A percentile compares a stretch with the other conserved stretches of the same genome.
Conservation (phyloP, 2,797 vertebrate genomes). For the Anisognathus igniventris region DNA sequence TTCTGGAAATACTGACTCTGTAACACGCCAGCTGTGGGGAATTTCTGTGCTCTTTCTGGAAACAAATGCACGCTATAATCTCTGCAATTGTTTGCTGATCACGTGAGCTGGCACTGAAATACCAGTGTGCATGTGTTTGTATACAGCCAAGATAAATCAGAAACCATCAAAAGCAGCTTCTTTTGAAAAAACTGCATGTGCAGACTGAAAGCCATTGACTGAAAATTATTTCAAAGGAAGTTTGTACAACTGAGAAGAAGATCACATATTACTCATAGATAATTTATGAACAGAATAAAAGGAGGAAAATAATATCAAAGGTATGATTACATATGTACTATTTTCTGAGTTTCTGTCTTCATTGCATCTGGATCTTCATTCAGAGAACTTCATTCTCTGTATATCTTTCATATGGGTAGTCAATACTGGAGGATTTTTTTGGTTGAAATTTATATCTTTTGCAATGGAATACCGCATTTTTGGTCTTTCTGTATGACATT, state of each 20-base stretch:
- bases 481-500: not conserved
- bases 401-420: not conserved
- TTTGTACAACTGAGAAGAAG: not conserved
- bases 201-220: not conserved
- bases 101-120: not conserved
- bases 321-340: not conserved
- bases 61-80: not conserved
- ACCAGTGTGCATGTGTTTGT: not conserved
- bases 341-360: not conserved
- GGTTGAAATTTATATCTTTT: not conserved
- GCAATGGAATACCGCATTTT: not conserved
- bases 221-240: not conserved
- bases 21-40: accelerated
- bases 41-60: not conserved
- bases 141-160: not conserved
- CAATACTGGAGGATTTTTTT: not conserved
- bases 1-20: not conserved
- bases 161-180: not conserved
- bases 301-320: not conserved
- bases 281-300: conserved; percentile 6
- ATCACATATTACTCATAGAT: not conserved
- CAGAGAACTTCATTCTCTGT: not conserved
- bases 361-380: not conserved
- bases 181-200: not conserved
- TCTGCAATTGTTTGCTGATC: not conserved